Conservation (phyloP, 2,888 invertebrate species). For the Craniophora ligustri region DNA sequence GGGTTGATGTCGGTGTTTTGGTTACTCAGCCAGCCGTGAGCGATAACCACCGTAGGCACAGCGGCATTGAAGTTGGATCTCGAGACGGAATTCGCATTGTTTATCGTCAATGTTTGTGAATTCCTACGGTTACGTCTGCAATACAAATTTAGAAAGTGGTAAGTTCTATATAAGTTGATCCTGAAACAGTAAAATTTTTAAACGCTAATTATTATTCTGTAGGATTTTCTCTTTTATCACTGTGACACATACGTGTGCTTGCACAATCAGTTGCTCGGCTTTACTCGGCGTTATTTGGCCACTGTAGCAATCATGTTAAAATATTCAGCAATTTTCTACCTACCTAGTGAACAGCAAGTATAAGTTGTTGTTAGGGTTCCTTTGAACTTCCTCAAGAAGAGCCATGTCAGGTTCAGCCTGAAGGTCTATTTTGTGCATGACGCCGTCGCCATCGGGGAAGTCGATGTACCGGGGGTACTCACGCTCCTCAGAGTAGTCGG, state of each 20-base stretch:
- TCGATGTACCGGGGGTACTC: conserved; percentile 63
- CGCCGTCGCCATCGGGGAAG: conserved; percentile 65
- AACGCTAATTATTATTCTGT: too few relatives aligned
- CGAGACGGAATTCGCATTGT: conserved; percentile 61
- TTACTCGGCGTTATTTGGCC: too few relatives aligned
- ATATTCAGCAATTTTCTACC: too few relatives aligned
- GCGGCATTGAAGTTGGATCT: conserved; percentile 67
- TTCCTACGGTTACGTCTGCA: conserved; percentile 59
- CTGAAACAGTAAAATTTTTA: too few relatives aligned
- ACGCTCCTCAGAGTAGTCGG: conserved; percentile 38
- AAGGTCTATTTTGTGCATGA: conserved; percentile 64
- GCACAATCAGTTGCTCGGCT: too few relatives aligned
- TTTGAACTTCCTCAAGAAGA: conserved; percentile 58
- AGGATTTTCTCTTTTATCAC: too few relatives aligned
- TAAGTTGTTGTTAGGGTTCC: conserved; percentile 63
- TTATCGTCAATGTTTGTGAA: conserved; percentile 59
- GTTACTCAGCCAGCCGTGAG: conserved; percentile 73
- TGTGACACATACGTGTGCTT: too few relatives aligned
- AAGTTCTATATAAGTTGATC: too few relatives aligned
- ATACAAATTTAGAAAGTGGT: too few relatives aligned
- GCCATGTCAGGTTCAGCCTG: conserved; percentile 59
- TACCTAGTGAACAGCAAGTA: conserved; percentile 67
- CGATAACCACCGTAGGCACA: conserved; percentile 64
- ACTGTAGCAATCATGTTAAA: too few relatives aligned
- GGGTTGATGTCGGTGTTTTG: conserved; percentile 64